Evolutionary conservation across 2,113 vertebrate genomes (phyloP), one percentile per base, ranked within the genome.

Genomic region (Trochalopteron elliotii): DNA sequence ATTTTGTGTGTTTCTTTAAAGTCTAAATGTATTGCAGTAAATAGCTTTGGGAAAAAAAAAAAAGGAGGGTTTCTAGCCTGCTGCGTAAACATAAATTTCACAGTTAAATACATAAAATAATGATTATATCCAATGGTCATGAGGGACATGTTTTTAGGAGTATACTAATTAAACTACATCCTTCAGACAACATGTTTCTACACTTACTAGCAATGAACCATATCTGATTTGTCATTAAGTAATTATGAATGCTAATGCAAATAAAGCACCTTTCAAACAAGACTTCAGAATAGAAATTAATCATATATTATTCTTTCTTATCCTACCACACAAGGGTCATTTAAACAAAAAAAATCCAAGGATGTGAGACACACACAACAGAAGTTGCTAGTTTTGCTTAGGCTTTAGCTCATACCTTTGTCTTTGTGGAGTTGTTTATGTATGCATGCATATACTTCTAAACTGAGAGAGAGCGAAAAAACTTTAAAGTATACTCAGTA

Each of bases 231-330:
- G 98, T 99, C 99, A 98, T 99, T 99, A 99, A 98, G 98, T 99
- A 98, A 99, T 99, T 99, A 99, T 98, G 98, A 98, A 99, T 98
- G 98, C 98, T 99, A 99, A 99, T 99, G 98, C 98, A 98, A 99
- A 99, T 98, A 99, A 98, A 99, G 98, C 98, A 98, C 98, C 98
- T 98, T 98, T 99, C 98, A 99, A 98, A 98, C 93, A 93, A 97
- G 93, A 92, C 96, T 97, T 96, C 96, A 97, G 91, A 97, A 96
- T 93, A 68, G 90, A 97, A 97, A 98, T 97, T 97, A 98, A 98
- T 98, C 97, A 97, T 96, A 96, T 97, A 96, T 97, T 97, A 94
- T 97, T 97, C 97, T 95, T 97, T 96, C 93, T 95, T 93, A 90
- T 96, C 87, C 91, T 95, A 97, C 88, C 88, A 92, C 90, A 56